phyloP scores from a whole-genome alignment of 2,113 vertebrate species.

The Trematocara variabile region DNA sequence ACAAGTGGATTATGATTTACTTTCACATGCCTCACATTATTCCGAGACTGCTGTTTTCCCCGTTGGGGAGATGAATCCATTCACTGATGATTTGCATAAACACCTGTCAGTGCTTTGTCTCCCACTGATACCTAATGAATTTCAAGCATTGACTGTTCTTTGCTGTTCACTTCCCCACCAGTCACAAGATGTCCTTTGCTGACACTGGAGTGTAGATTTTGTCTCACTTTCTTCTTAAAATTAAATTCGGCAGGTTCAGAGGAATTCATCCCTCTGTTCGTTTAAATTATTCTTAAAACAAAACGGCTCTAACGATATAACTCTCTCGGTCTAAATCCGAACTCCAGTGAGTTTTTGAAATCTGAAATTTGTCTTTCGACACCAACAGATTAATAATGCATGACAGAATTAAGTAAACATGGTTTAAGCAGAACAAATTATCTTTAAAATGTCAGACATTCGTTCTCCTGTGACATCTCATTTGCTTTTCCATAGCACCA shows the following conservation, averaged over 20 bases:
- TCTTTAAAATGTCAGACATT: neutral
- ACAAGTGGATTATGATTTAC: constrained; percentile 53
- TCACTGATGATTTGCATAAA: constrained; percentile 70
- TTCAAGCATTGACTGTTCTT: constrained; percentile 54
- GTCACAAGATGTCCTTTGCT: constrained; percentile 19
- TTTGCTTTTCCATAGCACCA: constrained; percentile 13
- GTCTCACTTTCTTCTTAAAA: constrained; percentile 10
- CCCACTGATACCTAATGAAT: constrained; percentile 70
- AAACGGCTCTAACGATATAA: neutral
- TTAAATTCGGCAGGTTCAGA: neutral
- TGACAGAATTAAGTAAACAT: neutral
- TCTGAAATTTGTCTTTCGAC: neutral
- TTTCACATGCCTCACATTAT: constrained; percentile 40
- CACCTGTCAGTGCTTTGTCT: constrained; percentile 74
- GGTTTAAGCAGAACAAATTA: neutral
- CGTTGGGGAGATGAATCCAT: constrained; percentile 65
- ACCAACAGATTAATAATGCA: neutral
- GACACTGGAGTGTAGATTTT: neutral
- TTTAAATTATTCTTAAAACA: neutral
- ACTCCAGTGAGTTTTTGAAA: neutral
- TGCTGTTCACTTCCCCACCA: constrained; percentile 32
- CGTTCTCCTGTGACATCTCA: neutral
- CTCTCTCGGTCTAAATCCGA: neutral
- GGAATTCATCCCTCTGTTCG: neutral
- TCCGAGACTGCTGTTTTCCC: constrained; percentile 55